These are phyloP conservation scores for Aurelia coerulea DNA, from an alignment of 30 jellyfish, hydroid and myxozoan species.

Conservation along the genomic window DNA sequence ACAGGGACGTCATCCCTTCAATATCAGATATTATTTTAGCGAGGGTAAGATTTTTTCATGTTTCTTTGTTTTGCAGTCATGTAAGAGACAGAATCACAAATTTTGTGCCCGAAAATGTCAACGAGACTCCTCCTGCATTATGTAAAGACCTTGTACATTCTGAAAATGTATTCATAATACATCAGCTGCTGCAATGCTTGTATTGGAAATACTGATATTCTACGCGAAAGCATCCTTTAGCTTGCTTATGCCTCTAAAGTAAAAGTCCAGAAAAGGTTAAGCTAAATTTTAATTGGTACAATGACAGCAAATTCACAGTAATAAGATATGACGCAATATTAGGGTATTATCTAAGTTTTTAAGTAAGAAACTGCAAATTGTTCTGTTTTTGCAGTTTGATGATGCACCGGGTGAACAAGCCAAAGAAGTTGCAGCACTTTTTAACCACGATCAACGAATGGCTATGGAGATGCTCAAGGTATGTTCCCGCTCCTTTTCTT, in stretches of 20 bases:
- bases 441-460: constrained; percentile 80
- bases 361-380: too few relatives aligned
- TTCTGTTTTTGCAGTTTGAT: constrained; percentile 67
- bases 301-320: too few relatives aligned
- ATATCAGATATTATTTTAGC: constrained; percentile 88
- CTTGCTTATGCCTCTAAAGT: background rate
- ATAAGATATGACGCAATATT: too few relatives aligned
- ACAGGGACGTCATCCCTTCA: constrained; percentile 76
- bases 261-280: background rate
- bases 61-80: background rate
- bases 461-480: constrained; percentile 94
- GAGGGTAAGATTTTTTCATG: constrained; percentile 62
- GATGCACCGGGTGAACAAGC: constrained; percentile 94
- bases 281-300: too few relatives aligned
- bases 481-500: background rate
- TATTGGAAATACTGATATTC: too few relatives aligned
- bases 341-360: too few relatives aligned
- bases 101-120: too few relatives aligned
- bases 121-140: too few relatives aligned
- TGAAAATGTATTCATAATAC: too few relatives aligned
- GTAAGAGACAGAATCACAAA: too few relatives aligned
- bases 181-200: too few relatives aligned
- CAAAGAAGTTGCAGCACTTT: constrained; percentile 83
- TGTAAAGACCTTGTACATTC: too few relatives aligned
- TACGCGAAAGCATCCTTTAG: background rate